phyloP scores from a whole-genome alignment of 2,888 invertebrate genomes.

The Dastarcus helophoroides region DNA sequence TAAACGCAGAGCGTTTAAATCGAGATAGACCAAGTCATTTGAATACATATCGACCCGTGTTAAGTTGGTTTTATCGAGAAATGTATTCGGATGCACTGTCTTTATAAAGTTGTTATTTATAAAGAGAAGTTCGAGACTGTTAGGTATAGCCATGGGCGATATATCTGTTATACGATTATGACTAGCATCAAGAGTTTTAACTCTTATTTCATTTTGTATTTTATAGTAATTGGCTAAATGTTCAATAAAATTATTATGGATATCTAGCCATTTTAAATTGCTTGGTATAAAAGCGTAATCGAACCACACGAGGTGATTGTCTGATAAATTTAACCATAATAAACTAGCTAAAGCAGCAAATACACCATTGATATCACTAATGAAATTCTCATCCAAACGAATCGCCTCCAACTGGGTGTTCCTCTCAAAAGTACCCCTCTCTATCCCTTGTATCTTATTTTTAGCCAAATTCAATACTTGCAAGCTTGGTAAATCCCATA shows the following conservation, averaged over 20 bases:
- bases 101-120: slow-evolving; percentile 82
- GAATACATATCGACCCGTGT: slow-evolving; percentile 85
- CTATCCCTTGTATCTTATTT: slow-evolving; percentile 78
- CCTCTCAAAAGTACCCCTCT: slow-evolving; percentile 70
- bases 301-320: slow-evolving; percentile 87
- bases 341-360: slow-evolving; percentile 76
- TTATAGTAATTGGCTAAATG: slow-evolving; percentile 81
- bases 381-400: slow-evolving; percentile 75
- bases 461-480: slow-evolving; percentile 81
- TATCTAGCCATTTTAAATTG: slow-evolving; percentile 81
- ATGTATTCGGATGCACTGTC: slow-evolving; percentile 72
- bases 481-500: slow-evolving; percentile 72
- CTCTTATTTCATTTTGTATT: slow-evolving; percentile 66
- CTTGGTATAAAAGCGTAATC: slow-evolving; percentile 86
- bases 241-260: slow-evolving; percentile 83
- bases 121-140: slow-evolving; percentile 76
- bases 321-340: slow-evolving; percentile 78
- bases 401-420: slow-evolving; percentile 77
- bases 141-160: slow-evolving; percentile 73
- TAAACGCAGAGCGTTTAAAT: slow-evolving; percentile 67
- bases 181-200: slow-evolving; percentile 79
- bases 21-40: slow-evolving; percentile 72
- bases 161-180: slow-evolving; percentile 79
- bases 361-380: slow-evolving; percentile 82
- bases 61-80: slow-evolving; percentile 72